Percentiles rank a stretch among this genome's conserved stretches.
Evolutionary conservation across 2,888 invertebrate species (phyloP).

Genomic region (Habrosyne pyritoides): DNA sequence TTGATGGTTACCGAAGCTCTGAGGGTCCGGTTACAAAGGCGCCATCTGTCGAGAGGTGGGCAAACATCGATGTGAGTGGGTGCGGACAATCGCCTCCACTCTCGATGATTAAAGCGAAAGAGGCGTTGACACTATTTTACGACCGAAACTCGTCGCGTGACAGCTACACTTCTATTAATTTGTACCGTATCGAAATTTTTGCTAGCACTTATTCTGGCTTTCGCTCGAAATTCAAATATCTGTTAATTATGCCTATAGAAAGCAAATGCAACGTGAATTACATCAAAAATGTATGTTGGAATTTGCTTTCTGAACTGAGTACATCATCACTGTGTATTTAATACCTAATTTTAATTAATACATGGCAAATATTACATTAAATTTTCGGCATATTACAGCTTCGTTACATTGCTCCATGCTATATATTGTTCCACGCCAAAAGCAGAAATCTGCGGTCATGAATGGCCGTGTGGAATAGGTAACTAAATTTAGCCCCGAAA

Average conservation of each 20-base stretch:
- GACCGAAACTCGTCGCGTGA: constrained; percentile 58
- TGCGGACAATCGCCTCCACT: constrained; percentile 76
- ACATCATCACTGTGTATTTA: constrained; percentile 47
- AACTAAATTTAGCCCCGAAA: constrained; percentile 53
- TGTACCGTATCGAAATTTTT: constrained; percentile 52
- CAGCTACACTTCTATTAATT: constrained; percentile 63
- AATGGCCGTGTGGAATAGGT: constrained; percentile 50
- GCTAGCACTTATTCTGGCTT: too few relatives aligned
- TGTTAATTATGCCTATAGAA: neutral
- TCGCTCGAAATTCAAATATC: too few relatives aligned
- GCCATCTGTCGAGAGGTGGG: constrained; percentile 69
- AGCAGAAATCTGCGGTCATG: constrained; percentile 67
- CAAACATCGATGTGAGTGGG: constrained; percentile 72
- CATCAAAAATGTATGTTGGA: constrained; percentile 34
- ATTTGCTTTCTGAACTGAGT: constrained; percentile 40
- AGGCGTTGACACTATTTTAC: constrained; percentile 80
- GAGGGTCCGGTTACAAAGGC: constrained; percentile 75
- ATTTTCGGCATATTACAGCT: constrained; percentile 65
- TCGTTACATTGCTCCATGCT: constrained; percentile 56
- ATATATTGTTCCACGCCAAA: constrained; percentile 64
- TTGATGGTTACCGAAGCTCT: constrained; percentile 57
- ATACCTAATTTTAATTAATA: constrained; percentile 62
- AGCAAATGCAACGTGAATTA: constrained; percentile 11
- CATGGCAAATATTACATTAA: constrained; percentile 68
- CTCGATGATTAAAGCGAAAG: constrained; percentile 80